Conservation (phyloP, 1,140 invertebrate genomes). For the Gryllus bimaculatus region DNA sequence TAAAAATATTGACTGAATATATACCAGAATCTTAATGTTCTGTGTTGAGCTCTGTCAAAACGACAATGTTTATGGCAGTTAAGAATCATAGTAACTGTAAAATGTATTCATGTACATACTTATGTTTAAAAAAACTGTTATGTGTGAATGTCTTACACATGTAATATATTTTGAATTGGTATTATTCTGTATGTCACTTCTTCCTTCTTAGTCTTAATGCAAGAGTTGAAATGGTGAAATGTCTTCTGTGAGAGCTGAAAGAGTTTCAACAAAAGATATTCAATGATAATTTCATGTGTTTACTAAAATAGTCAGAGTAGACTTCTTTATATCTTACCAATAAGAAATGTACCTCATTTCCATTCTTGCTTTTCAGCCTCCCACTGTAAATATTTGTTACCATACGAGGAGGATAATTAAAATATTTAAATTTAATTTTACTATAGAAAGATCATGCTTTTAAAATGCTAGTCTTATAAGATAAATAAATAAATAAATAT, state of each 20-base stretch:
- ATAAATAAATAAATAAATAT: not conserved
- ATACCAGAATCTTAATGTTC: too few relatives aligned
- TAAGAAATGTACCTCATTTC: not conserved
- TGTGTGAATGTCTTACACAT: not conserved
- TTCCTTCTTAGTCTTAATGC: not conserved
- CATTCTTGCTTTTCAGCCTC: not conserved
- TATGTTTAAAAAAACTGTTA: not conserved
- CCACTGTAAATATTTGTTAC: not conserved
- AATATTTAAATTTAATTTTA: not conserved
- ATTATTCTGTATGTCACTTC: not conserved
- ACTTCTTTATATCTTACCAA: not conserved
- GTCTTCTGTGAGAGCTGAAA: not conserved
- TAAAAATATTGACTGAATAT: too few relatives aligned
- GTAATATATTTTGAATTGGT: not conserved
- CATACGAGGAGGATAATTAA: not conserved
- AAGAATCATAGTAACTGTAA: too few relatives aligned
- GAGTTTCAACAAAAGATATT: not conserved
- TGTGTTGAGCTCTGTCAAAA: too few relatives aligned
- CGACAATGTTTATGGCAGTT: too few relatives aligned
- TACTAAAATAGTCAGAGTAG: not conserved
- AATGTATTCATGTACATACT: not conserved
- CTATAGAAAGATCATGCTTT: not conserved
- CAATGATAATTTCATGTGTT: not conserved
- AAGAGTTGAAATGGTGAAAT: not conserved
- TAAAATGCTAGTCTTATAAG: not conserved